Base-by-base conservation (phyloP, 2,113 vertebrate genomes). In the Centropus bengalensis region DNA sequence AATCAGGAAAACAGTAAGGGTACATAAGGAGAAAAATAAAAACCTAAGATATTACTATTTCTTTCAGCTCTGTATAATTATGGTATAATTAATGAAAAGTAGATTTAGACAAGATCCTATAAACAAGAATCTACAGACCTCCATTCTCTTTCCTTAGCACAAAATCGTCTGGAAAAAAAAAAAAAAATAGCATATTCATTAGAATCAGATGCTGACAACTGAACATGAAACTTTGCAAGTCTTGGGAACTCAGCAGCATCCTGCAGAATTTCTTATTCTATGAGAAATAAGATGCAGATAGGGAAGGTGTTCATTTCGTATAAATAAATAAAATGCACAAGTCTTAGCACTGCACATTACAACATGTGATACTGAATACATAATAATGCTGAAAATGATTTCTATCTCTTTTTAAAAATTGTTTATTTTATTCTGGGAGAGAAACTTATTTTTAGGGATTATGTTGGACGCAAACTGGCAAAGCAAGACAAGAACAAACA, bases 201-300 rank as follows among this genome's bases (percentile, higher is more conserved):
- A 42, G n/a, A 79, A 76, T 54, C n/a, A 28, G 40, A 58, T 42
- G 28, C 11, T 4, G 2, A 55, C 85, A 76, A 64, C 15, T 26
- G 30, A 68, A 44, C 0, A 5, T n/a, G 15, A 51, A 80, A 44
- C 49, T 66, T 81, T 23, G 49, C 26, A 82, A 23, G 17, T 64
- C 26, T 38, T 49, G 45, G 69, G 38, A 92, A 59, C 10, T 58
- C 42, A 59, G 44, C 20, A 73, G 20, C 59, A 66, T 40, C 40
- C 27, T 58, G 40, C 11, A 80, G 24, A 68, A 33, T 42, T 73
- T 86, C 26, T 26, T 10, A 16, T 59, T 77, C n/a, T 51, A 6
- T 1, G 3, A 45, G 10, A 38, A 44, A 82, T 22, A 19, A 82
- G 10, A 27, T 51, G n/a, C 0, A 0, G 90, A 88, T 21, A 2